Evolutionary conservation across 2,888 invertebrate genomes (phyloP), one percentile per base, ranked within the genome.

Genomic region (Drosophila meridionalis): DNA sequence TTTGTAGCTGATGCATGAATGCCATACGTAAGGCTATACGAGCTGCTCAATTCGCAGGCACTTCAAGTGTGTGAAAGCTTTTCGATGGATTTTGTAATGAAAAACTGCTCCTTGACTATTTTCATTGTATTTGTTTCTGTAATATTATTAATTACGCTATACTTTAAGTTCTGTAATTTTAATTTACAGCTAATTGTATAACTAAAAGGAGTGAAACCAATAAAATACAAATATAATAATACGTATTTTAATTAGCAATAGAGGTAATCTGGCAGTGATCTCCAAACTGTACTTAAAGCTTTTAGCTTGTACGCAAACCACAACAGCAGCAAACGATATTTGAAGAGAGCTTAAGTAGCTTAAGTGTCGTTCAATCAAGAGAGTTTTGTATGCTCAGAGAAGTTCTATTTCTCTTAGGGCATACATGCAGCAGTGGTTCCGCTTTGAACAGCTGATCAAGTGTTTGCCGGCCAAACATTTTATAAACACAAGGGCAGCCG

Each of bases 391-490:
- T 6, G 9, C 5, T 14, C 52, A 61, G 78, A 78, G 78, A 43
- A 14, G n/a, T 28, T 12, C 0, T 3, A 8, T 14, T 26, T 20
- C 53, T 55, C 57, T 62, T 28, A 20, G 12, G 0, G 30, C 20
- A 20, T 20, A 20, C 20, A 8, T 20, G 8, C 0, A 26, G 6
- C 5, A 36, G 14, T n/a, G 34, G 34, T n/a, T 36, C 20, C 48
- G 80, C 52, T 45, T 53, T n/a, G n/a, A 72, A 76, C 78, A 80
- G 80, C 77, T 78, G 78, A 65, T 78, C 73, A 45, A 59, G 45
- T 65, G 52, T 50, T 59, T 80, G 47, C 67, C 45, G 56, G 50
- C 52, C 40, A 74, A 69, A 28, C 36, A 61, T 52, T 45, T 47
- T 47, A 38, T 4, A 12, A 12, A 11, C 8, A 8, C 14, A 40